phyloP scores from a whole-genome alignment of 2,113 vertebrate species.

The Sialia sialis region DNA sequence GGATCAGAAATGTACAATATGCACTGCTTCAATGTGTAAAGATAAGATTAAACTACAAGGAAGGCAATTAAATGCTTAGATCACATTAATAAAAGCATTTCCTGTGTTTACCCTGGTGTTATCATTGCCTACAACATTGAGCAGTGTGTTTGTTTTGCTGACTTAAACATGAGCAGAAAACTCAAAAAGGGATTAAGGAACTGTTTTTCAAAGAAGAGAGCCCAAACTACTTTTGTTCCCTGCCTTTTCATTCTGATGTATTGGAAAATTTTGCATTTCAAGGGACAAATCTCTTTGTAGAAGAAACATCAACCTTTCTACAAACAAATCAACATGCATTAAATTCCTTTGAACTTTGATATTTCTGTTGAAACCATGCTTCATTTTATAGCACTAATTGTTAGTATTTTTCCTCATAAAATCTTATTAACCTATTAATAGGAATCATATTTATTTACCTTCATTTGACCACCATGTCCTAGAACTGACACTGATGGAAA shows the following conservation, averaged over 20 bases:
- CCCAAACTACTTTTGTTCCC: background rate
- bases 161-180: conserved; percentile 45
- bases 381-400: background rate
- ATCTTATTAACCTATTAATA: background rate
- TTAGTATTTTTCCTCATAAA: background rate
- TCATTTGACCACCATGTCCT: background rate
- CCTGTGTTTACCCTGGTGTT: conserved; percentile 52
- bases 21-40: conserved; percentile 53
- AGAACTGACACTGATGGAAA: background rate
- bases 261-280: background rate
- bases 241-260: background rate
- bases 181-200: conserved; percentile 17
- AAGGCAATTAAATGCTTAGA: conserved; percentile 66
- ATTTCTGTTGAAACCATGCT: background rate
- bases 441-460: background rate
- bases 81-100: conserved; percentile 64
- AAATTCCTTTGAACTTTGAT: background rate
- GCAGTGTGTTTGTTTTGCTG: conserved; percentile 31
- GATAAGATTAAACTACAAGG: conserved; percentile 68
- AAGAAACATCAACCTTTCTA: background rate
- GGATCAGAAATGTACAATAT: conserved; percentile 42
- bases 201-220: background rate
- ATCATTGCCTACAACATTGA: conserved; percentile 55
- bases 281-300: background rate
- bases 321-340: background rate